phyloP scores from a whole-genome alignment of 2,113 vertebrate genomes.

The Spermophilus dauricus region DNA sequence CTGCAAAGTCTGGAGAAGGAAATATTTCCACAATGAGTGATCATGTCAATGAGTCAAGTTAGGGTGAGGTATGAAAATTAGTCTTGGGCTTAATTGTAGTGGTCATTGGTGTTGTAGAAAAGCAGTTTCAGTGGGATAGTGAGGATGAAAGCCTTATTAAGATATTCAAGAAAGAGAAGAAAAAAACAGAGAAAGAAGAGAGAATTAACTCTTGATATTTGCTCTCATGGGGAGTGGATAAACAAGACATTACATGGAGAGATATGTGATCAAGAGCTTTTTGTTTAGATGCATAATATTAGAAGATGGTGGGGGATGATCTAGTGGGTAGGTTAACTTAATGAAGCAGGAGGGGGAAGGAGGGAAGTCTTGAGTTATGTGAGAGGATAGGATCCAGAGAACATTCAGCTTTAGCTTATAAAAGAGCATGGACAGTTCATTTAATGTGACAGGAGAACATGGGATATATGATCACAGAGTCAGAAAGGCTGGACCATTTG shows the following conservation, averaged over 20 bases:
- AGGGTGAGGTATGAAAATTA: conserved; percentile 4
- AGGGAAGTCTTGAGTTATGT: neutral
- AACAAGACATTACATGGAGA: neutral
- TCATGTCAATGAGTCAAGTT: neutral
- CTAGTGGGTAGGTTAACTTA: neutral
- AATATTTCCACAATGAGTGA: neutral
- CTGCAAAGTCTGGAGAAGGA: neutral
- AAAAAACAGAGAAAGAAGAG: neutral
- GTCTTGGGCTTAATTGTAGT: conserved; percentile 1
- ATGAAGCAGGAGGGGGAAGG: neutral
- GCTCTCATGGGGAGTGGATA: neutral
- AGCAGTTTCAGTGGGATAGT: neutral
- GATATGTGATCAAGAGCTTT: neutral
- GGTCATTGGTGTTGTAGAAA: neutral
- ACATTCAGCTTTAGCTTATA: neutral
- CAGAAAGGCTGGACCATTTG: neutral
- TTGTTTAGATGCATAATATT: conserved; percentile 1
- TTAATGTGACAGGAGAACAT: neutral
- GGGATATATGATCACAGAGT: neutral
- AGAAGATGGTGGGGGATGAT: neutral
- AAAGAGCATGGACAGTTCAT: neutral
- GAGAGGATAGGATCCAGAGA: neutral
- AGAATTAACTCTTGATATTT: neutral
- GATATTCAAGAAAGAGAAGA: neutral
- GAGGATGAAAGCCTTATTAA: neutral